Conservation (phyloP, 2,888 invertebrate genomes). For the Machimus atricapillus region DNA sequence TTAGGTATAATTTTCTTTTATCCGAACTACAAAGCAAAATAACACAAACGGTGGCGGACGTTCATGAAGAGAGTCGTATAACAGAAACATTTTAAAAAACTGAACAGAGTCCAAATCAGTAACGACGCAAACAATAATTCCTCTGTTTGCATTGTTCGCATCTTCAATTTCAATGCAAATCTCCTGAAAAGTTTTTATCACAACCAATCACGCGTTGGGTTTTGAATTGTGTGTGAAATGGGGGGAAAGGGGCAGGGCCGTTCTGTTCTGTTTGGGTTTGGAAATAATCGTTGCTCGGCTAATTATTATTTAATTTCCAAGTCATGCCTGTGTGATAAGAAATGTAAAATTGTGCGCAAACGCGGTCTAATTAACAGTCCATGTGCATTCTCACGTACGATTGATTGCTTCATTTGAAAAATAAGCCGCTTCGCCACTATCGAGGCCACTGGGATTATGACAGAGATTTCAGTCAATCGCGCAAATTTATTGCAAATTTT, state of each 20-base stretch:
- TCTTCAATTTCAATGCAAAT: not conserved
- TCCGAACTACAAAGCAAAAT: not conserved
- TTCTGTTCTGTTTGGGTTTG: not conserved
- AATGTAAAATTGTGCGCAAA: not conserved
- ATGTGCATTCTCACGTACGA: constrained; percentile 28
- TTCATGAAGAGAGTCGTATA: not conserved
- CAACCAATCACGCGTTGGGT: not conserved
- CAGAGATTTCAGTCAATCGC: constrained; percentile 5
- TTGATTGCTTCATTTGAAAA: constrained; percentile 22
- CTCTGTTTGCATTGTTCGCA: not conserved
- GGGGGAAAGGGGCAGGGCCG: not conserved
- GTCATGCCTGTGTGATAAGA: constrained; percentile 18
- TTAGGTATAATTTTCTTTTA: not conserved
- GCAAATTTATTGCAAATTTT: constrained; percentile 7
- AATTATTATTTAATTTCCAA: constrained; percentile 2
- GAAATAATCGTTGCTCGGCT: not conserved
- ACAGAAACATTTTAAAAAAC: not conserved
- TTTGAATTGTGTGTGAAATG: not conserved
- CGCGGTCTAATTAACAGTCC: constrained; percentile 19
- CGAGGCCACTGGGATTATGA: not conserved
- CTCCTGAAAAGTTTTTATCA: not conserved
- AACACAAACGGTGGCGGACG: not conserved
- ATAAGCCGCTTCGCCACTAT: not conserved
- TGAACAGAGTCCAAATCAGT: not conserved
- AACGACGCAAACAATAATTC: not conserved